Conservation (phyloP, 1,140 invertebrate species). For the Lamellibrachia luymesi region DNA sequence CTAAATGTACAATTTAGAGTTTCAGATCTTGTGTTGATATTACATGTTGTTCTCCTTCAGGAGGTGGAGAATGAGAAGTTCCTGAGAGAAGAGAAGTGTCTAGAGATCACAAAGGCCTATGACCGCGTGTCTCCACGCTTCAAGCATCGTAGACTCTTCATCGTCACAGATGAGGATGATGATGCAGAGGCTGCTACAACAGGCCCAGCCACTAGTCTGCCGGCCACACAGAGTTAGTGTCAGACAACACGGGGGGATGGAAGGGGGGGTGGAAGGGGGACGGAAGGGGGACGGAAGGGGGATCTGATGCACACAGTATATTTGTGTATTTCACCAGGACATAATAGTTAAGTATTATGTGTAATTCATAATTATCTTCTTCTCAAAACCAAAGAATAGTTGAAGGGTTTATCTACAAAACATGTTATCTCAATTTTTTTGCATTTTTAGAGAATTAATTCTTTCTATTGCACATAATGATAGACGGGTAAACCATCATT, state of each 20-base stretch:
- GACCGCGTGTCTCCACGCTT: conserved; percentile 40
- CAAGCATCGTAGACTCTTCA: conserved; percentile 31
- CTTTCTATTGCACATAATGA: too few species aligned
- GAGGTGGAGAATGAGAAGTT: background rate
- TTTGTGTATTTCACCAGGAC: too few species aligned
- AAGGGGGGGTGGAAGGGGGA: background rate
- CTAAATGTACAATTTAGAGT: background rate
- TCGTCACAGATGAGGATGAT: conserved; percentile 23
- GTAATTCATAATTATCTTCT: too few species aligned
- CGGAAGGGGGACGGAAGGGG: background rate
- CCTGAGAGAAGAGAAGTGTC: conserved; percentile 42
- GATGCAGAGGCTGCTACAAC: conserved; percentile 10
- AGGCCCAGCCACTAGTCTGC: background rate
- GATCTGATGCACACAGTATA: too few species aligned
- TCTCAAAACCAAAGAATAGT: too few species aligned
- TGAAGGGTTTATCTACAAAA: too few species aligned
- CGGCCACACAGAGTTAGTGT: conserved; percentile 11
- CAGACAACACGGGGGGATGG: conserved; percentile 25
- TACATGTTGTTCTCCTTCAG: background rate
- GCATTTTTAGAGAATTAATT: too few species aligned
- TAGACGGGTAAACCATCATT: too few species aligned
- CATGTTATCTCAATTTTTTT: too few species aligned
- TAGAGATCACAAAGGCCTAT: conserved; percentile 48
- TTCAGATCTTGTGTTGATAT: background rate
- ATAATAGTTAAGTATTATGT: too few species aligned